Base-by-base conservation (phyloP, 2,888 invertebrate genomes). In the Norana najaformis region DNA sequence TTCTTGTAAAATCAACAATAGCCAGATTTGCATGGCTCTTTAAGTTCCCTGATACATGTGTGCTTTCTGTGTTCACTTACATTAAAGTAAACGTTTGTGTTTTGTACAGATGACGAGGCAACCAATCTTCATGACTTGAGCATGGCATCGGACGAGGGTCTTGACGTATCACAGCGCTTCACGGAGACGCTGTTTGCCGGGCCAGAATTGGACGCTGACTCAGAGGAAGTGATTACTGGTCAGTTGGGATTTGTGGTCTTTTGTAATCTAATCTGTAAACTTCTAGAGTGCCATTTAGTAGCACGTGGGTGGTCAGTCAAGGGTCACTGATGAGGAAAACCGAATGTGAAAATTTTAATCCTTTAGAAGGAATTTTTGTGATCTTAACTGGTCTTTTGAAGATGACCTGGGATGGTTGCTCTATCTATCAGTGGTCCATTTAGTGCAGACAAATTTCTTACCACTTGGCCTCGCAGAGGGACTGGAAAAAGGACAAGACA, bases 111-210 rank as follows among this genome's bases (percentile, higher is more conserved):
- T 34, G 90, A 88, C 4, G 88, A 53, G 69, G 91, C 41, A 23
- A n/a, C 89, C 23, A 82, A 88, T 23, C 36, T 89, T n/a, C 90
- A 90, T 41, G 90, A 92, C 53, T 91, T 91, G 39, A 92, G 92
- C 89, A 53, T 88, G 16, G 85, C 93, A n/a, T 94, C 94, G 37
- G 94, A 94, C 89, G 94, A 94, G 91, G 94, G 94, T 0, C 92
- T 94, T 34, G 94, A 94, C 90, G 91, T 94, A 53, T 94, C 94
- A 20, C 94, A 94, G 92, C 92, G 93, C 41, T 92, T 94, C 88
- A 93, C 92, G 36, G 94, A 94, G 90, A 94, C 93, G 91, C 93
- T 94, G 82, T 94, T 94, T 92, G 92, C 92, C 34, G 94, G 94
- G 23, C 94, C 94, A 6, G 94, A 94, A 34, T 92, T 94, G 13